Percentiles rank a stretch among this genome's conserved stretches.
phyloP scores from a whole-genome alignment of 2,797 vertebrate species.

The Tadarida brasiliensis region DNA sequence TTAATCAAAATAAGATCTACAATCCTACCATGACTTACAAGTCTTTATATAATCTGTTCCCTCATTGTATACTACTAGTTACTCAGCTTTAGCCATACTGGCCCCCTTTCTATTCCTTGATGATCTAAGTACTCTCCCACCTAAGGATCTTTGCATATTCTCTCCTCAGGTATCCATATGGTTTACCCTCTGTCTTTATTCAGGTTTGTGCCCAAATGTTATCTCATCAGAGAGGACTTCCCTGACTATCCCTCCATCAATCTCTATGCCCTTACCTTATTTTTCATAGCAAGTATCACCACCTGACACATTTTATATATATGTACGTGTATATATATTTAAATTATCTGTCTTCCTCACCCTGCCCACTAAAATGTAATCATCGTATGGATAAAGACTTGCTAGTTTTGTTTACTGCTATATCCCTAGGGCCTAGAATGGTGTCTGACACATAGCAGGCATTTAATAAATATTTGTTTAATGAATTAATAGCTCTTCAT shows the following conservation, averaged over 20 bases:
- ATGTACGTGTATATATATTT: background rate
- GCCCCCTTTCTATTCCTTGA: background rate
- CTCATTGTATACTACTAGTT: background rate
- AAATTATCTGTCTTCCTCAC: background rate
- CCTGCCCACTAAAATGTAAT: background rate
- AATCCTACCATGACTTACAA: background rate
- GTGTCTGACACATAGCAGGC: background rate
- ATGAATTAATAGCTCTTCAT: background rate
- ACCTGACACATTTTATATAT: background rate
- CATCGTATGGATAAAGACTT: background rate
- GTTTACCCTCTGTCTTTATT: background rate
- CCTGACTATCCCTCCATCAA: background rate
- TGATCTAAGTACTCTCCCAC: background rate
- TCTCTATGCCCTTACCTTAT: background rate
- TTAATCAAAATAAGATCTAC: constrained; percentile 7
- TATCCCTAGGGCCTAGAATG: background rate
- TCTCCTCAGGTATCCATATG: background rate
- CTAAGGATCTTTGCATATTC: constrained; percentile 8
- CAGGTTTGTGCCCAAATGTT: background rate
- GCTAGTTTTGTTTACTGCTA: background rate
- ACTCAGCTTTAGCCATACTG: background rate
- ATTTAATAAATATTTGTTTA: constrained; percentile 53
- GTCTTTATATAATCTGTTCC: background rate
- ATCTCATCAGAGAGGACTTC: background rate
- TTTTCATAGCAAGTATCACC: background rate